A percentile compares a stretch with the other conserved stretches of the same genome.
Conservation (phyloP, 2,888 invertebrate genomes). For the Panzeria rudis region DNA sequence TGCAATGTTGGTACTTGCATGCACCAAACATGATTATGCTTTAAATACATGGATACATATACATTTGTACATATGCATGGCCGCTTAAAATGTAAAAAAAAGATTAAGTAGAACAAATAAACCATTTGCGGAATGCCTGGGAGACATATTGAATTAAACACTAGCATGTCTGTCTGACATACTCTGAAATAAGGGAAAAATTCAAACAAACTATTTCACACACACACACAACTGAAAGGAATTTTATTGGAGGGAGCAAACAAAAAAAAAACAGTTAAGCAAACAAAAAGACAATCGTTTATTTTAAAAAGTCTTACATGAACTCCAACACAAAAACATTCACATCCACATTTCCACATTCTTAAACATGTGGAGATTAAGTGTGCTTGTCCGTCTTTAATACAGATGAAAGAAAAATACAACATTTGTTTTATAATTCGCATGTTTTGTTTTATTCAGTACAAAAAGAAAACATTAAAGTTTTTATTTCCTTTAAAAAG, state of each 20-base stretch:
- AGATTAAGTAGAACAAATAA: conserved; percentile 17
- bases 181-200: conserved; percentile 29
- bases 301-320: conserved; percentile 25
- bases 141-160: conserved; percentile 62
- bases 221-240: conserved; percentile 16
- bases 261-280: conserved; percentile 30
- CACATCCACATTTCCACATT: conserved; percentile 16
- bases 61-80: background rate
- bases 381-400: conserved; percentile 36
- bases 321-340: conserved; percentile 29
- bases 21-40: conserved; percentile 39
- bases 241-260: conserved; percentile 29
- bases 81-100: conserved; percentile 6
- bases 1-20: conserved; percentile 29
- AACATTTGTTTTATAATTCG: conserved; percentile 38
- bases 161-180: conserved; percentile 44
- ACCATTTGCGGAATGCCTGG: conserved; percentile 56
- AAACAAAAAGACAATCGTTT: conserved; percentile 64
- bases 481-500: conserved; percentile 63
- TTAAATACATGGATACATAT: background rate
- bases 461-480: conserved; percentile 47
- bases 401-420: conserved; percentile 40
- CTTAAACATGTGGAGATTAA: conserved; percentile 47
- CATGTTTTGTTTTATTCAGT: conserved; percentile 47
- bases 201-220: background rate